Conservation (phyloP, 1,140 invertebrate genomes). For the Brachystomella parvula region DNA sequence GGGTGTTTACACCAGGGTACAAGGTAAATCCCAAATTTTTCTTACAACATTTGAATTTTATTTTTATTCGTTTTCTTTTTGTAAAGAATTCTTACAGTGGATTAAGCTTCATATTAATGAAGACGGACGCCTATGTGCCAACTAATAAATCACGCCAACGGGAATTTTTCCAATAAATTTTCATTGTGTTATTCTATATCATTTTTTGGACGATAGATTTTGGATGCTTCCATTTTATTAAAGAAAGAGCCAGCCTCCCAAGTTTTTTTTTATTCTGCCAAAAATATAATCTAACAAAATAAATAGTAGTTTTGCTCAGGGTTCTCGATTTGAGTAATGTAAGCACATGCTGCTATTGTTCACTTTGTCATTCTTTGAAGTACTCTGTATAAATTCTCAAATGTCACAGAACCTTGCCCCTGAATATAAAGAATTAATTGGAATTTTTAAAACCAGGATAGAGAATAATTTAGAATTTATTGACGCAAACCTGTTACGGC, state of each 20-base stretch:
- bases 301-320: not conserved
- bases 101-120: constrained; percentile 27
- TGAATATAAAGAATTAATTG: not conserved
- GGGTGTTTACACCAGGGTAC: constrained; percentile 25
- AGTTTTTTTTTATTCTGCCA: too few relatives aligned
- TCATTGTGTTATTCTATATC: not conserved
- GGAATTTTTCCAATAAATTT: not conserved
- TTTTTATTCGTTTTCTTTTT: not conserved
- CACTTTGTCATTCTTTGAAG: not conserved
- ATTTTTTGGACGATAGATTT: not conserved
- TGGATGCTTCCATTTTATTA: too few relatives aligned
- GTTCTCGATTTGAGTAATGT: not conserved
- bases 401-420: not conserved
- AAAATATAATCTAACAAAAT: not conserved
- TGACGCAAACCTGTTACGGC: not conserved
- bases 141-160: not conserved
- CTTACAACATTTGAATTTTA: not conserved
- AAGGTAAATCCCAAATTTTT: not conserved
- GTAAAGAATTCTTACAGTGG: constrained; percentile 27
- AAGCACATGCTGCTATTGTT: not conserved
- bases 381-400: not conserved
- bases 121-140: constrained; percentile 26
- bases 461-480: not conserved
- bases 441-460: not conserved
- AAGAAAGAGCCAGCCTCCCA: too few relatives aligned